phyloP scores from a whole-genome alignment of 2,797 vertebrate species.

The Erithacus rubecula region DNA sequence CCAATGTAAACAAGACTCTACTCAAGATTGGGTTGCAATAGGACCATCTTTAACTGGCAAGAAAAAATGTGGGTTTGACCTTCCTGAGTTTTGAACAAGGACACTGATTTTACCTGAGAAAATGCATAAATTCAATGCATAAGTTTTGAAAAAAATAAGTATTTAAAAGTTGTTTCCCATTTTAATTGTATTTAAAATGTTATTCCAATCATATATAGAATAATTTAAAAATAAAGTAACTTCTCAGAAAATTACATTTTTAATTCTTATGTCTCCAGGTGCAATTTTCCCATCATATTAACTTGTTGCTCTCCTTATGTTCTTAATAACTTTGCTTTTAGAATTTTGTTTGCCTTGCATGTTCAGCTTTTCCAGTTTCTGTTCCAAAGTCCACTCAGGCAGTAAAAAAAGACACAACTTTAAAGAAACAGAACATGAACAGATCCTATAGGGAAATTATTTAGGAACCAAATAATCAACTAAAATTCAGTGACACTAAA shows the following conservation, averaged over 20 bases:
- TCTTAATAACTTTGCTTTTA: neutral
- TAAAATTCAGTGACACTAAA: neutral
- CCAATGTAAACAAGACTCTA: neutral
- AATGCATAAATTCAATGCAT: neutral
- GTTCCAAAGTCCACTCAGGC: slow-evolving; percentile 21
- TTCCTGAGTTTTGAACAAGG: neutral
- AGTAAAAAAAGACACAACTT: neutral
- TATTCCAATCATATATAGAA: neutral
- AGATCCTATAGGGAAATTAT: neutral
- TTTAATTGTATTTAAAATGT: neutral
- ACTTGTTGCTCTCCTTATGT: neutral
- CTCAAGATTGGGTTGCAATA: neutral
- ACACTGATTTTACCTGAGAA: neutral
- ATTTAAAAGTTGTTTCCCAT: neutral
- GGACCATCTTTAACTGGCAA: neutral
- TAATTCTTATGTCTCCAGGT: neutral
- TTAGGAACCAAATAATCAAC: neutral
- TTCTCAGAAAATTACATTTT: neutral
- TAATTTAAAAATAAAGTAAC: neutral
- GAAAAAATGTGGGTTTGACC: neutral
- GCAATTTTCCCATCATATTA: neutral
- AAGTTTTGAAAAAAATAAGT: neutral
- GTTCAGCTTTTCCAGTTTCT: neutral
- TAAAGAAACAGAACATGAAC: neutral
- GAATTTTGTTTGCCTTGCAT: neutral